These are phyloP conservation scores for Turnix velox DNA, from an alignment of 2,113 vertebrate genomes.

Conservation along the genomic window DNA sequence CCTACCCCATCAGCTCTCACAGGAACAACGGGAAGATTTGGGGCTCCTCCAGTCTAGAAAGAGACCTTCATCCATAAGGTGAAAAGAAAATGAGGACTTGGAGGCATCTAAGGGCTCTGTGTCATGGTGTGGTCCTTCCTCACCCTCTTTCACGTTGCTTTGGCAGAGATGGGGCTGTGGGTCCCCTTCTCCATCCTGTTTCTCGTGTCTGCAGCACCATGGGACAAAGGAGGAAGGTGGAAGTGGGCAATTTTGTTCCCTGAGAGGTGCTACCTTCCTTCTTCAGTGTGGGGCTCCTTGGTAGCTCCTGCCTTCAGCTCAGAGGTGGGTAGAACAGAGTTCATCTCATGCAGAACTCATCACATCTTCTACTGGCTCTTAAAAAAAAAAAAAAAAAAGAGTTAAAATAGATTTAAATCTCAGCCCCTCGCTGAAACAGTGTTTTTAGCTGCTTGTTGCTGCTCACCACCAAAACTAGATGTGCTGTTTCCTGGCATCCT, in stretches of 20 bases:
- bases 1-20: neutral
- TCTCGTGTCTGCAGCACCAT: fast-evolving
- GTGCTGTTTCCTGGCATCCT: neutral
- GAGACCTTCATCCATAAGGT: neutral
- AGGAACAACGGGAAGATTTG: neutral
- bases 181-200: neutral
- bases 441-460: neutral
- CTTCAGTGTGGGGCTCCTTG: neutral
- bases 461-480: neutral
- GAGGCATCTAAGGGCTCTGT: fast-evolving
- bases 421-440: neutral
- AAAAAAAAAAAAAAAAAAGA: neutral
- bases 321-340: neutral
- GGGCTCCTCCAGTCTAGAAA: neutral
- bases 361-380: fast-evolving
- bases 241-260: neutral
- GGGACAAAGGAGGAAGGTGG: neutral
- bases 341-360: neutral
- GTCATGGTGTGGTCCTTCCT: fast-evolving
- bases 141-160: neutral
- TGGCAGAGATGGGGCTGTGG: neutral
- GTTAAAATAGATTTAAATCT: too few species aligned
- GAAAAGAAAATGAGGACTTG: neutral
- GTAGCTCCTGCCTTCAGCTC: neutral
- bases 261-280: neutral